Base-by-base conservation (phyloP, 2,888 invertebrate genomes). In the Amiota minor region DNA sequence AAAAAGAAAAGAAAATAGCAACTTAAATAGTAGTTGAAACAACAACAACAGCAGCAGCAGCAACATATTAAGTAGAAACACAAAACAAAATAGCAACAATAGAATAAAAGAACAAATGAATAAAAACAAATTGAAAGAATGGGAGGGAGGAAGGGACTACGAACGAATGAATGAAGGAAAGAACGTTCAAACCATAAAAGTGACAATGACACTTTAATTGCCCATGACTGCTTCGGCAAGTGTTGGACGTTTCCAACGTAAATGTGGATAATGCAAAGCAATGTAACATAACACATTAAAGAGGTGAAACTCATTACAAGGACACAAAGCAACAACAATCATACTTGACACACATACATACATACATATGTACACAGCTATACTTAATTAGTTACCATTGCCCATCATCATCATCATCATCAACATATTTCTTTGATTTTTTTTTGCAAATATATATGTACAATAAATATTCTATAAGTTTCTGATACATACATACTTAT, bases 191-290 rank as follows among this genome's bases (percentile, higher is more conserved):
- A 70, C 74, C 74, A 75, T 75, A 70, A 75, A 75, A 75, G 74
- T 72, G 74, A 75, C 74, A 75, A 75, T 72, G 74, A 70, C 72
- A 75, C 72, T 75, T 72, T 75, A 75, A 75, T 75, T 75, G 74
- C 74, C 70, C 72, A 70, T 67, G 74, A 75, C 70, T 72, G 20
- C 18, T 16, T 20, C 20, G 59, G 20, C 59, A 59, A 59, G 59
- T 20, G 16, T 59, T 59, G 18, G 59, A 20, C 20, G 23, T 11
- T 35, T 35, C 0, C 35, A 35, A 35, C 35, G 6, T 35, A 35
- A 35, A 35, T 35, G 35, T 4, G 0, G 6, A 8, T 8, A 35
- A 35, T 6, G 35, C 35, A 35, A 35, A 35, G 35, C 35, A 35
- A 35, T 8, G 23, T 3, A 23, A 23, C 3, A 3, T 23, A 23